These are phyloP conservation scores for Ormyrus rosae DNA, from an alignment of 2,888 invertebrate genomes.

Conservation along the genomic window DNA sequence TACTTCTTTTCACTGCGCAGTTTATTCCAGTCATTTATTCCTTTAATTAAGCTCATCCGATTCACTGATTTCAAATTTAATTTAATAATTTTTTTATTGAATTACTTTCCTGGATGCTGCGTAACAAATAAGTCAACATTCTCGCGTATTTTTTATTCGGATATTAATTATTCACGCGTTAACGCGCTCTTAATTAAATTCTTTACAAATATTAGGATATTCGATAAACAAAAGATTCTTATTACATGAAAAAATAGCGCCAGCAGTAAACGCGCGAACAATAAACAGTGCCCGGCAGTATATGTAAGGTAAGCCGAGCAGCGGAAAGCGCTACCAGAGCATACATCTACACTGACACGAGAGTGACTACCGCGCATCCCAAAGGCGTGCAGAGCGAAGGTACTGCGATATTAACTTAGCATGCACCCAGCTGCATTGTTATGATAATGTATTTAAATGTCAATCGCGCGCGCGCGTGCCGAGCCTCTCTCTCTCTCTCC, in stretches of 20 bases:
- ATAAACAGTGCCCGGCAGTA: conserved; percentile 16
- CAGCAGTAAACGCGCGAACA: conserved; percentile 21
- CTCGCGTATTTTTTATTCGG: too few relatives aligned
- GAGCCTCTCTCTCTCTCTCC: neutral
- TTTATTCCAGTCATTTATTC: neutral
- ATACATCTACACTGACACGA: conserved; percentile 18
- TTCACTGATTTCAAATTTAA: too few relatives aligned
- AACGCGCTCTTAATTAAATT: too few relatives aligned
- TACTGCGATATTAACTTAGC: conserved; percentile 67
- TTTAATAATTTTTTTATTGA: too few relatives aligned
- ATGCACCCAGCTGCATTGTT: conserved; percentile 71
- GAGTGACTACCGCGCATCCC: conserved; percentile 38
- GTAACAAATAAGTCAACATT: too few relatives aligned
- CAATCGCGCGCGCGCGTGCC: conserved; percentile 59
- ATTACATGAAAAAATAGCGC: neutral
- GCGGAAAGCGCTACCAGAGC: conserved; percentile 14
- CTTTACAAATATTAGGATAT: too few relatives aligned
- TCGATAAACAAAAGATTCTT: too few relatives aligned
- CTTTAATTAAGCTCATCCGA: too few relatives aligned
- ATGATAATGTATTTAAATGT: conserved; percentile 74
- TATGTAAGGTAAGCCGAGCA: neutral
- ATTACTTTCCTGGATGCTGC: too few relatives aligned
- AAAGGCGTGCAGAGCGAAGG: neutral
- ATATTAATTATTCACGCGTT: too few relatives aligned
- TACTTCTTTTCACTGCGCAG: neutral